Conservation (phyloP, 2,797 vertebrate species). For the Crenuchus spilurus region DNA sequence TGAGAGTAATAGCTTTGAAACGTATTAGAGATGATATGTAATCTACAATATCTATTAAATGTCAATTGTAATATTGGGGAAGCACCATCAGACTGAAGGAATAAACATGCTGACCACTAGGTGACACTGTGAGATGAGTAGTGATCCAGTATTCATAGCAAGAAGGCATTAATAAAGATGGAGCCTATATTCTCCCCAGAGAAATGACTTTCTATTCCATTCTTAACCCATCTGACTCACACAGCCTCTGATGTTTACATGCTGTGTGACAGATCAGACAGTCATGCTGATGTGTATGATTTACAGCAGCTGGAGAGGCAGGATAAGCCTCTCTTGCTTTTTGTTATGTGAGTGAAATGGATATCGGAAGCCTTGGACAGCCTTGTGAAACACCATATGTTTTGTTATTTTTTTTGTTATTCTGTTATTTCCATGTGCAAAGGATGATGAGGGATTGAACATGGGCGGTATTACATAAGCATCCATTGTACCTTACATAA, state of each 20-base stretch:
- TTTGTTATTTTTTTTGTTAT: not conserved
- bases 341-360: not conserved
- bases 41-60: too few relatives aligned
- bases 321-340: not conserved
- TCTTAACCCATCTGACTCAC: constrained; percentile 6
- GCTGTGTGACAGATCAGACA: not conserved
- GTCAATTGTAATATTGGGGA: too few relatives aligned
- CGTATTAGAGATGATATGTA: too few relatives aligned
- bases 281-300: not conserved
- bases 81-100: not conserved
- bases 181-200: not conserved
- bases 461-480: constrained; percentile 43
- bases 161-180: constrained; percentile 29
- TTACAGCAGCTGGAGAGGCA: not conserved
- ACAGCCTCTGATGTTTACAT: not conserved
- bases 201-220: constrained; percentile 6
- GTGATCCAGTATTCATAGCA: constrained; percentile 28
- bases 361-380: not conserved
- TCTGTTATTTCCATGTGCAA: not conserved
- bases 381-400: not conserved
- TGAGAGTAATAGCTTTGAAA: too few relatives aligned
- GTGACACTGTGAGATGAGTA: constrained; percentile 35
- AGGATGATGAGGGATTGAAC: constrained; percentile 18
- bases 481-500: constrained; percentile 37
- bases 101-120: constrained; percentile 15